Conservation (phyloP, 1,140 invertebrate species). For the Danaus melanippus region DNA sequence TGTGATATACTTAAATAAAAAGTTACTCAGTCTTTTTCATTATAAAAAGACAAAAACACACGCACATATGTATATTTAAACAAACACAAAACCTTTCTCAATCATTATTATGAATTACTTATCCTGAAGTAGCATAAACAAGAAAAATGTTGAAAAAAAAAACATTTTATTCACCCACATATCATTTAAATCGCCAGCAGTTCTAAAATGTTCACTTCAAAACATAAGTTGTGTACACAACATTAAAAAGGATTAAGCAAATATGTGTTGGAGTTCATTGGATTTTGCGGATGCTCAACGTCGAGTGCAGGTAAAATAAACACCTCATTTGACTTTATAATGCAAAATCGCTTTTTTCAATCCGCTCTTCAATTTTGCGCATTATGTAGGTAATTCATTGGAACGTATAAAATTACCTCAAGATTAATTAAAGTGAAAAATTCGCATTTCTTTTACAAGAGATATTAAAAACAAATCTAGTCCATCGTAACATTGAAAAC, state of each 20-base stretch:
- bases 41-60: neutral
- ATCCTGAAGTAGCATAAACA: too few species aligned
- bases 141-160: too few species aligned
- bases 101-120: neutral
- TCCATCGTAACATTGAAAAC: slow-evolving; percentile 55
- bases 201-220: slow-evolving; percentile 13
- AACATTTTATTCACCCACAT: too few species aligned
- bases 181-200: too few species aligned
- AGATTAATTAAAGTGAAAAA: slow-evolving; percentile 23
- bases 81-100: slow-evolving; percentile 2
- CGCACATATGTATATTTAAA: neutral
- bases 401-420: slow-evolving; percentile 1
- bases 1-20: slow-evolving; percentile 2
- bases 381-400: neutral
- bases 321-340: slow-evolving; percentile 54
- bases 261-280: slow-evolving; percentile 30
- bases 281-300: slow-evolving; percentile 36
- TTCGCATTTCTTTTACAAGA: slow-evolving; percentile 43
- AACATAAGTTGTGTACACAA: slow-evolving; percentile 23
- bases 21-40: slow-evolving; percentile 3
- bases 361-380: neutral
- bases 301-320: slow-evolving; percentile 52
- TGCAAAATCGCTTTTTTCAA: slow-evolving; percentile 35
- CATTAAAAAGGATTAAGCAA: slow-evolving; percentile 37
- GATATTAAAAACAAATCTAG: slow-evolving; percentile 41